phyloP scores from a whole-genome alignment of 2,797 vertebrate species.

The Ambastaia sidthimunki region DNA sequence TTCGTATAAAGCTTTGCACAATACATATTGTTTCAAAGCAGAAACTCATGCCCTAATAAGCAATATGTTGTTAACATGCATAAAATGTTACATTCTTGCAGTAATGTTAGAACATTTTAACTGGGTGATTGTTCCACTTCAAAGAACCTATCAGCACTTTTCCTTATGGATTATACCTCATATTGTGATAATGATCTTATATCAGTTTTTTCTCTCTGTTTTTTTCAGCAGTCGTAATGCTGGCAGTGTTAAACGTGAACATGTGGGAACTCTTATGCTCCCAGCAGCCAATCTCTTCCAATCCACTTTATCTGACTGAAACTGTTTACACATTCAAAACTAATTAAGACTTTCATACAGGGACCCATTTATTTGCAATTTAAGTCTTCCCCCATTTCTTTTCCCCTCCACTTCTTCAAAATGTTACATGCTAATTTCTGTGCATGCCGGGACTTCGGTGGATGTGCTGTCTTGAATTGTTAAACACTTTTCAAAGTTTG shows the following conservation, averaged over 20 bases:
- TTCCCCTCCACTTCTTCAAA: background rate
- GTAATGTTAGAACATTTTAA: too few species aligned
- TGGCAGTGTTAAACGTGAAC: slow-evolving; percentile 15
- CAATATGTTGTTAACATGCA: background rate
- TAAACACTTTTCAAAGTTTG: background rate
- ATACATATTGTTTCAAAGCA: background rate
- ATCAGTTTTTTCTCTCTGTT: slow-evolving; percentile 12
- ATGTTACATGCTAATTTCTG: background rate
- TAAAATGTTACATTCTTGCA: too few species aligned
- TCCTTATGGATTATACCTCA: background rate
- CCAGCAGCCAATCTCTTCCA: background rate
- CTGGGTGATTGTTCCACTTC: background rate
- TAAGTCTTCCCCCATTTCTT: background rate
- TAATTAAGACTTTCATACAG: slow-evolving; percentile 32
- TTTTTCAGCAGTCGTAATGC: background rate
- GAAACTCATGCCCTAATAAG: background rate
- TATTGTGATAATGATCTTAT: slow-evolving; percentile 3
- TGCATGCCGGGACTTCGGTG: background rate
- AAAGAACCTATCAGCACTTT: background rate
- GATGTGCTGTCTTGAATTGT: slow-evolving; percentile 2
- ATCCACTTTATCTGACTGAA: slow-evolving; percentile 17
- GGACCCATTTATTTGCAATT: slow-evolving; percentile 35
- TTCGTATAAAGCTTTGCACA: too few species aligned
- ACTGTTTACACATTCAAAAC: slow-evolving; percentile 33
- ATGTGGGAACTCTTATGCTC: slow-evolving; percentile 14